A percentile compares a stretch with the other conserved stretches of the same genome.
These are phyloP conservation scores for Ditylenchus dipsaci DNA, from an alignment of 1,140 invertebrate species.

Conservation along the genomic window DNA sequence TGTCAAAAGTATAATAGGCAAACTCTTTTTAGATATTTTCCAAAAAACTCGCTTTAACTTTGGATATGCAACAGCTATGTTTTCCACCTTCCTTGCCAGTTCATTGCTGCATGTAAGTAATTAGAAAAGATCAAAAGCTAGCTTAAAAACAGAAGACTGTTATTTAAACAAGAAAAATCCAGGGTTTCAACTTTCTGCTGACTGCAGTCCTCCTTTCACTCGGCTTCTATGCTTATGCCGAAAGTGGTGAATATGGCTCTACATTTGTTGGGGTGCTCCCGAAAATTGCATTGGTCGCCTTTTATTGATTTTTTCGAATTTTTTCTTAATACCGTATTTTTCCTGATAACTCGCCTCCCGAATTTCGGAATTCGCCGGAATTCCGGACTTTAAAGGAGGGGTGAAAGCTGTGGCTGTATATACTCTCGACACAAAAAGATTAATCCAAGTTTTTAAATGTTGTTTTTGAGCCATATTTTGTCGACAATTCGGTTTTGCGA, in stretches of 20 bases:
- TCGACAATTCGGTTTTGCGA: no score
- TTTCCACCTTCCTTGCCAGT: conserved; percentile 23
- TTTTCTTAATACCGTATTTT: conserved; percentile 1
- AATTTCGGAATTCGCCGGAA: neutral
- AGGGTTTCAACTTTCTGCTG: conserved; percentile 36
- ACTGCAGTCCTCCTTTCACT: conserved; percentile 33
- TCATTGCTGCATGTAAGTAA: conserved; percentile 31
- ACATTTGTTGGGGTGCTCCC: no score
- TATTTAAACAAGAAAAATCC: neutral
- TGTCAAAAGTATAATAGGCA: neutral
- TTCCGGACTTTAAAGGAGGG: no score
- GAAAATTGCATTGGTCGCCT: no score
- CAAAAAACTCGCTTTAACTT: conserved; percentile 3
- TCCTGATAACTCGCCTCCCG: neutral
- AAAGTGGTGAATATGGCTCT: conserved; percentile 30
- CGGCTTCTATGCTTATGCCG: conserved; percentile 24
- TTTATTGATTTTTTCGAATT: no score
- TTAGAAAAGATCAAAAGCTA: neutral
- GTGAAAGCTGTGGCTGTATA: no score
- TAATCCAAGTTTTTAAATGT: no score
- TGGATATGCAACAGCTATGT: conserved; percentile 10
- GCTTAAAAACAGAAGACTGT: no score
- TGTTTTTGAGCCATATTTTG: no score
- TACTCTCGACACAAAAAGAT: no score
- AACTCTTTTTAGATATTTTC: conserved; percentile 25